These are phyloP conservation scores for Napeogenes sylphis DNA, from an alignment of 2,888 invertebrate species.

Conservation along the genomic window DNA sequence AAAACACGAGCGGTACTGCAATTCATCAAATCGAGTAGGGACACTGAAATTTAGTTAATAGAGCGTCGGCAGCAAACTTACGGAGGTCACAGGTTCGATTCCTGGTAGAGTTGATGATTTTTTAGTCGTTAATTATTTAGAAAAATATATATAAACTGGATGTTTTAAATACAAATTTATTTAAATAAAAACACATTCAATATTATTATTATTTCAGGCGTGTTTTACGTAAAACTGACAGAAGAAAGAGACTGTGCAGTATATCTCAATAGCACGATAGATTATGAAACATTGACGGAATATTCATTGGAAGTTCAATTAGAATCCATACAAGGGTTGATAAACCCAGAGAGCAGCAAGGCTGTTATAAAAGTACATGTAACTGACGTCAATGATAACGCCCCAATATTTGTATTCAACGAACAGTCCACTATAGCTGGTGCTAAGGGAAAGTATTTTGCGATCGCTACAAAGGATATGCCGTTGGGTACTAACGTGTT, in stretches of 20 bases:
- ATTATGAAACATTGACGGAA: conserved; percentile 86
- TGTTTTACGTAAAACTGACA: conserved; percentile 85
- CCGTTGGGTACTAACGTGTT: conserved; percentile 86
- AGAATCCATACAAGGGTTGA: conserved; percentile 87
- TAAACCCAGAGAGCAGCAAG: conserved; percentile 86
- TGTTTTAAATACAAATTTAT: too few relatives aligned
- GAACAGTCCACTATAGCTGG: conserved; percentile 73
- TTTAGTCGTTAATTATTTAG: too few relatives aligned
- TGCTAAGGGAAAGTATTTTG: conserved; percentile 85
- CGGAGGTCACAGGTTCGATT: too few relatives aligned
- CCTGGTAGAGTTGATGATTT: too few relatives aligned
- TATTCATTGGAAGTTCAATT: conserved; percentile 87
- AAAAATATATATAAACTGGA: too few relatives aligned
- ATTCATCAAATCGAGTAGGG: too few relatives aligned
- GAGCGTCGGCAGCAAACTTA: too few relatives aligned
- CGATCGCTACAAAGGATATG: conserved; percentile 85
- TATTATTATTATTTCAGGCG: conserved; percentile 56
- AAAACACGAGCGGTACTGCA: too few relatives aligned
- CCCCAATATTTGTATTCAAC: conserved; percentile 88
- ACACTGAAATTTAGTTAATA: too few relatives aligned
- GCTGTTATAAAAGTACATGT: conserved; percentile 89
- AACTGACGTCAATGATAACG: conserved; percentile 92
- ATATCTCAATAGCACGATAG: conserved; percentile 83
- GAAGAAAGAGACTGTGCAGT: conserved; percentile 91
- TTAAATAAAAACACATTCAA: not conserved